Base-by-base conservation (phyloP, 2,888 invertebrate genomes). In the Ophion costatus region DNA sequence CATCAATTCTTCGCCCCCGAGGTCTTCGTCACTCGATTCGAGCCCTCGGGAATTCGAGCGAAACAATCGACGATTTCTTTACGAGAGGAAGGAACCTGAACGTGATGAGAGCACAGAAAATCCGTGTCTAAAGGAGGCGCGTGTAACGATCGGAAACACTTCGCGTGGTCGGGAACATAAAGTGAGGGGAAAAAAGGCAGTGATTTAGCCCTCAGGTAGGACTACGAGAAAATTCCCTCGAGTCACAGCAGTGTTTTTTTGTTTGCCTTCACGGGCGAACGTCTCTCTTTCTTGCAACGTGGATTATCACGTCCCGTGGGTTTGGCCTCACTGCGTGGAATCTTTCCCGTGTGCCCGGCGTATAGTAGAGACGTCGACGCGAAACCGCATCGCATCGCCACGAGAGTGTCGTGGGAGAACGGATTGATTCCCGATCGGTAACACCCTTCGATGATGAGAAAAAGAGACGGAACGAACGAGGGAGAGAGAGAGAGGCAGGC, bases 41-140 rank as follows among this genome's bases (percentile, higher is more conserved):
- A 80, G 69, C 11, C 69, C 57, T 38, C 66, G 59, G 56, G 73
- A 82, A 85, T 80, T 87, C 86, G 80, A 87, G 71, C 82, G 85
- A 83, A 85, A 83, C 82, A 82, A 86, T 85, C 86, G 84, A 84
- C 71, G 69, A 71, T 66, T 84, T 75, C 79, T 67, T 79, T 79
- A 82, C 73, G 71, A 84, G 75, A 80, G 59, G 74, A 83, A 83
- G 51, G 73, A 80, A 69, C 63, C 76, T 61, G 78, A 75, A 63
- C 63, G 69, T 77, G 74, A 56, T 42, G 73, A 66, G 77, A 71
- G 42, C 42, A 59, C 14, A 80, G 82, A 69, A 70, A 63, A 80
- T 64, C 64, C 14, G 76, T 75, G 61, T 74, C 56, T 69, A 42
- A 17, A 70, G 69, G 45, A 45, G 45, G 45, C 45, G 45, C 63